Percentiles rank a stretch among this genome's conserved stretches.
These are phyloP conservation scores for Achatina immaculata DNA, from an alignment of 1,140 invertebrate species.

Conservation along the genomic window DNA sequence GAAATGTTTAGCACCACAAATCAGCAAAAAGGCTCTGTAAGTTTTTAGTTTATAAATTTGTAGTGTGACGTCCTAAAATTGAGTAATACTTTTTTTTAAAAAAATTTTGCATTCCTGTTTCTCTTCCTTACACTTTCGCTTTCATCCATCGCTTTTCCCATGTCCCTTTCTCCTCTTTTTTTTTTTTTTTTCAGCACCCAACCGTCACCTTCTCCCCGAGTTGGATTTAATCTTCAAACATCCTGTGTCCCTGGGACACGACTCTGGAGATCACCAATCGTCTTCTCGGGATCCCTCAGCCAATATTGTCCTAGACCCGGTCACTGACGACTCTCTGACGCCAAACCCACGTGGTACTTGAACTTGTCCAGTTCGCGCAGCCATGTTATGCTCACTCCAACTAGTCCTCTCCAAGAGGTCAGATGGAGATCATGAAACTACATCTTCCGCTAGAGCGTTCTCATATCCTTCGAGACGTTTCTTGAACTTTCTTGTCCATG, in stretches of 20 bases:
- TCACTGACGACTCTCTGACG: not conserved
- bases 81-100: too few relatives aligned
- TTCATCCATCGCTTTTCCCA: not conserved
- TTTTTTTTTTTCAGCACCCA: not conserved
- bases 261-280: conserved; percentile 5
- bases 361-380: not conserved
- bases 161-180: not conserved
- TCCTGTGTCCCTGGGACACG: conserved; percentile 10
- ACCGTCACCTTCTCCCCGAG: not conserved
- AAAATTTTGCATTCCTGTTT: too few relatives aligned
- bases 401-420: conserved; percentile 1
- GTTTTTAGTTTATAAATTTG: too few relatives aligned
- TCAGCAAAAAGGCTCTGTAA: too few relatives aligned
- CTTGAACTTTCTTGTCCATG: not conserved
- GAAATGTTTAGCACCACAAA: too few relatives aligned
- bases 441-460: not conserved
- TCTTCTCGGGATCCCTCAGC: conserved; percentile 4
- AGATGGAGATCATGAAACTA: not conserved
- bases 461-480: not conserved
- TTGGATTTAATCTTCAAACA: conserved; percentile 14
- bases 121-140: not conserved
- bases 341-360: not conserved
- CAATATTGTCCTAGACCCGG: conserved; percentile 22
- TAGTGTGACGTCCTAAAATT: too few relatives aligned
- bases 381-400: not conserved